Evolutionary conservation across 2,113 vertebrate species (phyloP), one percentile per base, ranked within the genome.

Genomic region (Cephalopholis sonnerati): DNA sequence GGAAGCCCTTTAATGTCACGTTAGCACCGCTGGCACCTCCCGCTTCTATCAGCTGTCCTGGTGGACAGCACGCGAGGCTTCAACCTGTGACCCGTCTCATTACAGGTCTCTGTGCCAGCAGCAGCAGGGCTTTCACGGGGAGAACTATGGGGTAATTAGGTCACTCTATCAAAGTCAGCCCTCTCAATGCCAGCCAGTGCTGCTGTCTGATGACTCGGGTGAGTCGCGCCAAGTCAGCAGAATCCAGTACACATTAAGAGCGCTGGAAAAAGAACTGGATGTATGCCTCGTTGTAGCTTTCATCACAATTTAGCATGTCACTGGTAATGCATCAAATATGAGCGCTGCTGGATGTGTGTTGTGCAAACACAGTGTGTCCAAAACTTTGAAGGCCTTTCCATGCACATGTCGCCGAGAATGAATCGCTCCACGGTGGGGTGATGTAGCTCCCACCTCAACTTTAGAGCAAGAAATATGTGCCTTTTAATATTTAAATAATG

Each of bases 101-200:
- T 86, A 79, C 63, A 50, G 59, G 76, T 64, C 78, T 54, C 27
- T 70, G 50, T 75, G 76, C 86, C 80, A 82, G 79, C 81, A 73
- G 87, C 76, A 51, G 76, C 74, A 61, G 8, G 54, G 57, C 78
- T 80, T 87, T 89, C 77, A 83, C 4, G 62, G 54, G n/a, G 83
- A 81, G 57, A 68, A 75, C 73, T 74, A 57, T 29, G 46, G 63
- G 65, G 55, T 90, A 93, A 91, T 87, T 87, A 81, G 86, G 89
- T 92, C 89, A 73, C 86, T 90, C 79, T 72, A 84, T 92, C 90
- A 91, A 87, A 85, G 91, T 92, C 81, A 71, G 39, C 29, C 12
- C 9, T 79, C 79, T 79, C 77, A 84, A 79, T 83, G 87, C 84
- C 82, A 87, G 83, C 78, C 68, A 22, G 20, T 18, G 62, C 77